Base-by-base conservation (phyloP, 2,888 invertebrate genomes). In the Clitarchus hookeri region DNA sequence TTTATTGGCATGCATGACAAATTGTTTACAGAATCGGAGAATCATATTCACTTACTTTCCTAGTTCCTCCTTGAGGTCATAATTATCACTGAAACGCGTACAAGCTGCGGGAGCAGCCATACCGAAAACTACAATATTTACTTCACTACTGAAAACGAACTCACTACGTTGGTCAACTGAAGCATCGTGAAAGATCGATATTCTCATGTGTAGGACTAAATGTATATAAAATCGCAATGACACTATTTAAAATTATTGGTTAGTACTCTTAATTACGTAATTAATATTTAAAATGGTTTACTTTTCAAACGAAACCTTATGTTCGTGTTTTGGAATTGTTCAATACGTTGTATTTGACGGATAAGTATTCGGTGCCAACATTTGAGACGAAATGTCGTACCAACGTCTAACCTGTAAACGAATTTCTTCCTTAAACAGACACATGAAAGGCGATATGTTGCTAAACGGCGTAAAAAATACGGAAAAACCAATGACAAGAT, bases 21-120 rank as follows among this genome's bases (percentile, higher is more conserved):
- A 26, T 84, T 48, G 79, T 36, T 27, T 77, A n/a, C 77, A 86
- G 82, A 86, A 54, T 85, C n/a, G 87, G 78, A 86, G 44, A 54
- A 86, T 53, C 85, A 84, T 80, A 87, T 26, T 87, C 91, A 96
- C 97, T 96, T 94, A 98, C 97, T 99, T 99, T 93, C 99, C 99
- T 92, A 99, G 95, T 94, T 99, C 99, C 94, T 99, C 99, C 94
- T 99, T 99, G 90, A 99, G 95, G 91, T 99, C 99, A 93, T 99
- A 99, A 93, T 99, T 98, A 94, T 99, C 99, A 93, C 98, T 98
- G 94, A 99, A 99, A 92, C 98, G 97, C 92, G 98, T 98, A 94
- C 97, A 97, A 93, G 96, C 95, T 92, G 96, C 95, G 92, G 96
- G 96, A 92, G 96, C 96, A 93, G 97, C 95, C 97, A 97, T 97